Evolutionary conservation across 2,113 vertebrate genomes (phyloP), one percentile per base, ranked within the genome.

Genomic region (Pseudorectes ferrugineus): DNA sequence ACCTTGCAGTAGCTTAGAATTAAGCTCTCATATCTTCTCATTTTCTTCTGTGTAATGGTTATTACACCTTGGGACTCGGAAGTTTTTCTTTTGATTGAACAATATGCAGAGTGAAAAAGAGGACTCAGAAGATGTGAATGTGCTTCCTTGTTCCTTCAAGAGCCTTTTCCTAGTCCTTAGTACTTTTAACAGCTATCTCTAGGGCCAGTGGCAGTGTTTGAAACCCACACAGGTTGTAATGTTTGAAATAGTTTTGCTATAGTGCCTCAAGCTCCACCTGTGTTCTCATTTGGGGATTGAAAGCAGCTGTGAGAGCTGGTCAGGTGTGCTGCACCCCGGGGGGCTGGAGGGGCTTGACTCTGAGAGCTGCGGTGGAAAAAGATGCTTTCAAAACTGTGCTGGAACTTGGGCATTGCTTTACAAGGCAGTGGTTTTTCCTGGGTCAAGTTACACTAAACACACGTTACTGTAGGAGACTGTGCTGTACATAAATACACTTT

Each of bases 241-340:
- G 16, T 31, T 89, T 66, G 31, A 66, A 29, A 13, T 25, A 25
- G 12, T 51, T 11, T 4, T 24, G 48, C 13, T 36, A 0, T 9
- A 15, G 31, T 67, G 61, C 17, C 40, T 52, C n/a, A 73, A 85
- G 77, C 58, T 66, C 35, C 55, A 54, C 51, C 68, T 86, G 42
- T 68, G 58, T 10, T 76, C 16, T 61, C 2, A 54, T 70, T 48
- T 14, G 40, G 55, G 16, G 40, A 24, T 40, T 46, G 75, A 36
- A 52, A 46, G 38, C 62, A 83, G 19, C 85, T 95, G 73, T 51
- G 49, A 62, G 70, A 17, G 38, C 31, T 5, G 14, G 16, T 36
- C 28, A 59, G 68, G 48, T 4, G 6, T 74, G n/a, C 62, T 85
- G 48, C 31, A 40, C 0, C 35, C 19, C 0, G 0, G 1, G 40